Conservation (phyloP, 2,888 invertebrate species). For the Mythimna impura region DNA sequence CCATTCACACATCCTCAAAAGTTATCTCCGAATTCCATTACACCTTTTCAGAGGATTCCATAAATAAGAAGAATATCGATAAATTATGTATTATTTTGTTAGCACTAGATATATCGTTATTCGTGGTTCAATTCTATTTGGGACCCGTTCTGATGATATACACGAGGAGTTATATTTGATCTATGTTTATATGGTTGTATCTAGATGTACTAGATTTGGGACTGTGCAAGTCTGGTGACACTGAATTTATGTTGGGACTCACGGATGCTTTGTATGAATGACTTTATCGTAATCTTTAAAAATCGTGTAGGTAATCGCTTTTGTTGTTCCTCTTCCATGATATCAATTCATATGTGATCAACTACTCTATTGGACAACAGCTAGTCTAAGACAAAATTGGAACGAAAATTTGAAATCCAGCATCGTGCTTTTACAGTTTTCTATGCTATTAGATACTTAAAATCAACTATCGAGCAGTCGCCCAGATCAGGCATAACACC, state of each 20-base stretch:
- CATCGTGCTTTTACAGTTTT: no score
- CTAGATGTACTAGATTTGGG: slow-evolving; percentile 68
- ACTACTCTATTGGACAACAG: no score
- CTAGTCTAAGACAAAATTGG: no score
- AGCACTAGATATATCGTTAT: slow-evolving; percentile 51
- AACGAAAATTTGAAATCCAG: no score
- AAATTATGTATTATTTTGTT: slow-evolving; percentile 62
- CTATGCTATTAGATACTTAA: no score
- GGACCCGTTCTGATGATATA: slow-evolving; percentile 82
- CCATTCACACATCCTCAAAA: slow-evolving; percentile 27
- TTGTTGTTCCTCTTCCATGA: no score
- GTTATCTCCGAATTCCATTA: slow-evolving; percentile 45
- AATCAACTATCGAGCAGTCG: no score
- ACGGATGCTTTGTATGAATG: neutral
- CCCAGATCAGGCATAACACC: no score
- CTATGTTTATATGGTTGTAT: slow-evolving; percentile 38
- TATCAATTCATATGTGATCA: no score
- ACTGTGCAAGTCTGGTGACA: slow-evolving; percentile 63
- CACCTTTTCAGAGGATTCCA: slow-evolving; percentile 45
- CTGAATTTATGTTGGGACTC: slow-evolving; percentile 26
- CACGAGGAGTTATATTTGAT: slow-evolving; percentile 47
- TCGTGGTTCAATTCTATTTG: slow-evolving; percentile 76
- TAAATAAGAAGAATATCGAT: slow-evolving; percentile 55
- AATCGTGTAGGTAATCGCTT: no score
- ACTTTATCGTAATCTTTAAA: neutral